These are phyloP conservation scores for Aphelenchoides fujianensis DNA, from an alignment of 1,140 invertebrate genomes.

Conservation along the genomic window DNA sequence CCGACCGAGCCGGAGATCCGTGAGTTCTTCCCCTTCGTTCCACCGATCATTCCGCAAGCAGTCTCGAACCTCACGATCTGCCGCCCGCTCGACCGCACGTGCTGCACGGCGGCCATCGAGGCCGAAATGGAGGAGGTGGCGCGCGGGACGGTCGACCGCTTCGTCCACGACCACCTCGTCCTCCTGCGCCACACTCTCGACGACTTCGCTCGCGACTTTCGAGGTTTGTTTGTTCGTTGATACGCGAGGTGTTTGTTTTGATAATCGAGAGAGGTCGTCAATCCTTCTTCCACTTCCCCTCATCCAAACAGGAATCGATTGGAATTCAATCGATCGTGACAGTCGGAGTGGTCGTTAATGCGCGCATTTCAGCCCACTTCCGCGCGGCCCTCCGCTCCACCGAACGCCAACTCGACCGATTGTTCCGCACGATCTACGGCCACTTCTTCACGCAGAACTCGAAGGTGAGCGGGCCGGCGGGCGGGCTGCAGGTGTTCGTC, in stretches of 20 bases:
- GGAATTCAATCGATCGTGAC: too few relatives aligned
- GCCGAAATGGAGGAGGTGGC: constrained; percentile 14
- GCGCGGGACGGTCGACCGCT: background rate
- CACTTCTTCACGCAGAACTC: constrained; percentile 5
- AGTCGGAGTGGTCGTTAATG: too few relatives aligned
- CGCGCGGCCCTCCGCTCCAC: background rate
- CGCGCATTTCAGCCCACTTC: constrained; percentile 15
- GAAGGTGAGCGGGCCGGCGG: constrained; percentile 15
- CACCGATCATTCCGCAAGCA: background rate
- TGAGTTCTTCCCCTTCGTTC: background rate
- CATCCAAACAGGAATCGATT: too few relatives aligned
- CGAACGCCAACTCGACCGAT: constrained; percentile 13
- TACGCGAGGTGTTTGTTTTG: background rate
- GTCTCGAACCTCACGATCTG: constrained; percentile 11
- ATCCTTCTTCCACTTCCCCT: too few relatives aligned
- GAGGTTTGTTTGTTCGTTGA: constrained; percentile 11
- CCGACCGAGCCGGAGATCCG: constrained; percentile 1
- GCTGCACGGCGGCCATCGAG: constrained; percentile 10
- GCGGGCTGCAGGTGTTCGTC: background rate
- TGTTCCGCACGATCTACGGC: constrained; percentile 13
- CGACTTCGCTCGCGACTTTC: constrained; percentile 14
- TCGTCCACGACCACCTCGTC: constrained; percentile 9
- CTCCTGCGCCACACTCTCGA: constrained; percentile 3
- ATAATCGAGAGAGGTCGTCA: too few relatives aligned
- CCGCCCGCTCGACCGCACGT: background rate